Percentiles rank a stretch among this genome's conserved stretches.
Conservation (phyloP, 2,888 invertebrate species). For the Peribatodes rhomboidaria region DNA sequence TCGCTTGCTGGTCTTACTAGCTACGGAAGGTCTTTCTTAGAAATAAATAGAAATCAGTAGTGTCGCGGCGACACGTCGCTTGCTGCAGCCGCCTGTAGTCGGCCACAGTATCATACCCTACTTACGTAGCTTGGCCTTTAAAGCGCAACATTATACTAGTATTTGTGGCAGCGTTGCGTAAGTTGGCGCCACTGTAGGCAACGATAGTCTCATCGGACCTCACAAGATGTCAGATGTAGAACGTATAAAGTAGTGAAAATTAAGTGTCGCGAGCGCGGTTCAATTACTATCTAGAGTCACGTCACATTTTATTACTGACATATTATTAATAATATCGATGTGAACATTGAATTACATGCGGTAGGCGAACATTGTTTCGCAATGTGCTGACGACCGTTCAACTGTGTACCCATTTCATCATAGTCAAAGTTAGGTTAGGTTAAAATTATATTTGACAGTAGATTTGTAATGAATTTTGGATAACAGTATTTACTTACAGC, state of each 20-base stretch:
- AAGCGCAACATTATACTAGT: constrained; percentile 49
- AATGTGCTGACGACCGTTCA: constrained; percentile 52
- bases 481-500: not conserved
- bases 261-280: constrained; percentile 78
- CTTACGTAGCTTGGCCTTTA: no score
- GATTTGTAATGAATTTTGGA: constrained; percentile 4
- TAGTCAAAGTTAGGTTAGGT: constrained; percentile 29
- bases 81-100: no score
- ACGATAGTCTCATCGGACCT: constrained; percentile 62
- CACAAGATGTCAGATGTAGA: constrained; percentile 79
- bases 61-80: no score
- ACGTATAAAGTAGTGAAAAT: constrained; percentile 83
- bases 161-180: constrained; percentile 57
- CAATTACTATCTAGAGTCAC: constrained; percentile 79
- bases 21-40: no score
- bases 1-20: no score
- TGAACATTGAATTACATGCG: constrained; percentile 79
- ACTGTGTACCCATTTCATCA: constrained; percentile 43
- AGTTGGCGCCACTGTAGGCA: constrained; percentile 67
- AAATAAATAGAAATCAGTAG: no score
- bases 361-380: constrained; percentile 71
- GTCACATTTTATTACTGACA: constrained; percentile 82
- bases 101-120: no score
- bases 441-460: constrained; percentile 18
- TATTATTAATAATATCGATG: constrained; percentile 81